Conservation (phyloP, 2,797 vertebrate species). For the Lemur catta region DNA sequence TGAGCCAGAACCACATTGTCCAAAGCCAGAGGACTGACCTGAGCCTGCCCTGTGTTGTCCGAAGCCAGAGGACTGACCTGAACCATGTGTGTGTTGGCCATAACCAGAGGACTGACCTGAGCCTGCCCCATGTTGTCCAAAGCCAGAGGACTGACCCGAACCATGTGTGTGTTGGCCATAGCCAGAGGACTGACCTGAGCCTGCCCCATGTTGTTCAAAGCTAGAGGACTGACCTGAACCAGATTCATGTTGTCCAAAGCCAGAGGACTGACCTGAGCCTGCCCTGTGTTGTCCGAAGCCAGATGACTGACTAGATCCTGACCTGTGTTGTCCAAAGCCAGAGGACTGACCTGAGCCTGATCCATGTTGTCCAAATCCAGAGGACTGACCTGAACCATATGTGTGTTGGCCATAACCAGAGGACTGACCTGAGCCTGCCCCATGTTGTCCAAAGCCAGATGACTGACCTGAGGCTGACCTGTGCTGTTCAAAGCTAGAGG, state of each 20-base stretch:
- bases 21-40: not conserved
- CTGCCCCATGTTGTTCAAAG: not conserved
- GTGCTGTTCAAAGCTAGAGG: not conserved
- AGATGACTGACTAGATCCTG: not conserved
- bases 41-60: not conserved
- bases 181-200: not conserved
- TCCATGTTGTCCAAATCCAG: no score
- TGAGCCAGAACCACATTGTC: no score
- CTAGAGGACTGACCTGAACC: not conserved
- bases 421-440: not conserved
- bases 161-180: not conserved
- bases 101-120: not conserved
- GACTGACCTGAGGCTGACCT: not conserved
- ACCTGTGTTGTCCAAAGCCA: not conserved
- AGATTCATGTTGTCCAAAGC: fast-evolving
- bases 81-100: fast-evolving
- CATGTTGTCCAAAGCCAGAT: not conserved
- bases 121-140: fast-evolving
- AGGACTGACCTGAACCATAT: not conserved
- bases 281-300: not conserved
- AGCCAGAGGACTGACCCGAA: not conserved
- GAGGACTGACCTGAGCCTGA: not conserved
- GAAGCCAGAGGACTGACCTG: not conserved
- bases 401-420: not conserved
- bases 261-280: not conserved